phyloP scores from a whole-genome alignment of 2,797 vertebrate species.

The Rhynchonycteris naso region DNA sequence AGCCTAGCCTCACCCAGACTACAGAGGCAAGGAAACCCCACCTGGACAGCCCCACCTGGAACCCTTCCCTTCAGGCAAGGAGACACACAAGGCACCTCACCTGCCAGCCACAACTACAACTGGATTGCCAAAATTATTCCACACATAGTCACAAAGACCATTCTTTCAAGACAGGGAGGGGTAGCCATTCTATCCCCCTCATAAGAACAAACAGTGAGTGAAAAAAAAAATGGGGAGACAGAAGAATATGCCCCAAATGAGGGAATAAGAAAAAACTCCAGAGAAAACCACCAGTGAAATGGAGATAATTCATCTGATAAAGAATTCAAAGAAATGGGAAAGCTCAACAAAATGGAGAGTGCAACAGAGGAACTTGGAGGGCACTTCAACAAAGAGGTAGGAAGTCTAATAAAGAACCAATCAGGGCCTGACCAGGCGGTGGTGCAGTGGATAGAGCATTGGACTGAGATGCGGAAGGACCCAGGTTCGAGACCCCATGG shows the following conservation, averaged over 20 bases:
- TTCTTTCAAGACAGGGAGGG: neutral
- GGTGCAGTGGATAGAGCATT: no score
- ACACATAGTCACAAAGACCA: neutral
- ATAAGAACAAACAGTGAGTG: neutral
- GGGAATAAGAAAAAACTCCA: neutral
- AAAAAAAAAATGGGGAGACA: neutral
- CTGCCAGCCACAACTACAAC: neutral
- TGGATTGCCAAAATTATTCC: neutral
- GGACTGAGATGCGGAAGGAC: no score
- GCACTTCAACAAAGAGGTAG: no score
- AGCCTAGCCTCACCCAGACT: neutral
- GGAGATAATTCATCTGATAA: neutral
- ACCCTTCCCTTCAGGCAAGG: neutral
- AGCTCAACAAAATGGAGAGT: neutral
- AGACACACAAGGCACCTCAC: neutral
- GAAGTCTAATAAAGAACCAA: neutral
- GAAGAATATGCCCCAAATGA: neutral
- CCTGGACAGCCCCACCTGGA: neutral
- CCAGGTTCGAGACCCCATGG: no score
- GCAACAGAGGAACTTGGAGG: neutral
- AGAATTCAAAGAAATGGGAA: neutral
- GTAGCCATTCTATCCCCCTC: neutral
- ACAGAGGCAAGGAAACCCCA: neutral
- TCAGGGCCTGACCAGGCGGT: no score
- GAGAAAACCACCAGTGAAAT: neutral